phyloP scores from a whole-genome alignment of 2,113 vertebrate species.

The Anseranas semipalmata region DNA sequence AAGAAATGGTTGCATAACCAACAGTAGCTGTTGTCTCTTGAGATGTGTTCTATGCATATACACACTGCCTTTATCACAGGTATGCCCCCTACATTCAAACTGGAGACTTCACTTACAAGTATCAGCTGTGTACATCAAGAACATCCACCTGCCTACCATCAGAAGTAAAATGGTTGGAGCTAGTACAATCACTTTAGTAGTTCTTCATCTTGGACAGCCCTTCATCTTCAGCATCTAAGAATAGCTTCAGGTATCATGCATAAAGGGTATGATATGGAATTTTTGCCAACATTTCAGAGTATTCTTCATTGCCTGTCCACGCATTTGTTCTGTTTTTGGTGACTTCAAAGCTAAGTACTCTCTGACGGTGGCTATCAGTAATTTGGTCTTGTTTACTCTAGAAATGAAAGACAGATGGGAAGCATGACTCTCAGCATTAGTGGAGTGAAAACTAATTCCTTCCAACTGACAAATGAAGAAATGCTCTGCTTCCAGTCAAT shows the following conservation, averaged over 20 bases:
- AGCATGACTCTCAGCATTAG: background rate
- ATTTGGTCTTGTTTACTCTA: background rate
- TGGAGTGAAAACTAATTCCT: slow-evolving; percentile 32
- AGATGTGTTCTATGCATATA: background rate
- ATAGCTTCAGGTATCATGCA: background rate
- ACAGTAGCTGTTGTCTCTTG: background rate
- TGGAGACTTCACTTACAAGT: background rate
- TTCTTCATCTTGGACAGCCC: background rate
- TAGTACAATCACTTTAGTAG: background rate
- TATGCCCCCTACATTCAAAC: background rate
- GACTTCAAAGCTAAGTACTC: background rate
- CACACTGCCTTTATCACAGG: background rate
- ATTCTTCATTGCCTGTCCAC: background rate
- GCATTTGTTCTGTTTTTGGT: background rate
- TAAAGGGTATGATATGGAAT: background rate
- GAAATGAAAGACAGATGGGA: slow-evolving; percentile 26
- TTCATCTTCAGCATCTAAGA: background rate
- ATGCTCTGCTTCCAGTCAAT: slow-evolving; percentile 7
- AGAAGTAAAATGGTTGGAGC: background rate
- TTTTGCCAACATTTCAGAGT: background rate
- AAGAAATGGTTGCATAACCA: background rate
- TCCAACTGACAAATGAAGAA: slow-evolving; percentile 40
- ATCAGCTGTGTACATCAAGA: background rate
- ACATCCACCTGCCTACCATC: background rate
- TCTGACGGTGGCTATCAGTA: background rate